These are phyloP conservation scores for Antedon mediterranea DNA, from an alignment of 53 echinoderm and acorn worm species.

Conservation along the genomic window DNA sequence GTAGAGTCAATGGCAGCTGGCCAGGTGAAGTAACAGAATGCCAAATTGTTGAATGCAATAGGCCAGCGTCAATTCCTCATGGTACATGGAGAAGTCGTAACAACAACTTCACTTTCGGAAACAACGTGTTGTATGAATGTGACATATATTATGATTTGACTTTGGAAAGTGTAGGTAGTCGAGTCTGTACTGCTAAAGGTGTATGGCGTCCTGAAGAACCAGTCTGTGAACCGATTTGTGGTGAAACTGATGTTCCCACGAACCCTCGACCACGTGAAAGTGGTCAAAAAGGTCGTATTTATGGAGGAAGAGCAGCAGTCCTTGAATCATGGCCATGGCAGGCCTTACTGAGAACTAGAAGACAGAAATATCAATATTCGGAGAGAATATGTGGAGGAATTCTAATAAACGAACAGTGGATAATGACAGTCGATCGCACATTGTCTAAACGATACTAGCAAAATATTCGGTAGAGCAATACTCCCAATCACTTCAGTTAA, in stretches of 20 bases:
- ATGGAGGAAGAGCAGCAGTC: conserved; percentile 16
- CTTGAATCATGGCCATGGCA: conserved; percentile 48
- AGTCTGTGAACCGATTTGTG: conserved; percentile 27
- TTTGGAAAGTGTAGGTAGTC: background rate
- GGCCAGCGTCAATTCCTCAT: conserved; percentile 17
- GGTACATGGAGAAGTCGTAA: conserved; percentile 17
- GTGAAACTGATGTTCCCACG: conserved; percentile 8
- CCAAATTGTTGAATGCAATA: conserved; percentile 33
- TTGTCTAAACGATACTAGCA: too few relatives aligned
- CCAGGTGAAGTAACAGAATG: conserved; percentile 28
- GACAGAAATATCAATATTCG: too few relatives aligned
- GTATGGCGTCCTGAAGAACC: conserved; percentile 18
- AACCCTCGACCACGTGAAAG: background rate
- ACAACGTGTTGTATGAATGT: conserved; percentile 23
- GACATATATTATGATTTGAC: conserved; percentile 19
- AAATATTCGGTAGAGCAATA: too few relatives aligned
- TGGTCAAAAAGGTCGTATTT: conserved; percentile 10
- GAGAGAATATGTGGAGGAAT: too few relatives aligned
- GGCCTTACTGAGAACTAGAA: background rate
- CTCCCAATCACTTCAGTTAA: too few relatives aligned
- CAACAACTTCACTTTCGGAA: conserved; percentile 28
- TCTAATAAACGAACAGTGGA: too few relatives aligned
- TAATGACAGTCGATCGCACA: too few relatives aligned
- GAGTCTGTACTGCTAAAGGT: conserved; percentile 20
- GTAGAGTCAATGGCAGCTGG: conserved; percentile 35